phyloP scores from a whole-genome alignment of 2,113 vertebrate species.

The Notothenia coriiceps region DNA sequence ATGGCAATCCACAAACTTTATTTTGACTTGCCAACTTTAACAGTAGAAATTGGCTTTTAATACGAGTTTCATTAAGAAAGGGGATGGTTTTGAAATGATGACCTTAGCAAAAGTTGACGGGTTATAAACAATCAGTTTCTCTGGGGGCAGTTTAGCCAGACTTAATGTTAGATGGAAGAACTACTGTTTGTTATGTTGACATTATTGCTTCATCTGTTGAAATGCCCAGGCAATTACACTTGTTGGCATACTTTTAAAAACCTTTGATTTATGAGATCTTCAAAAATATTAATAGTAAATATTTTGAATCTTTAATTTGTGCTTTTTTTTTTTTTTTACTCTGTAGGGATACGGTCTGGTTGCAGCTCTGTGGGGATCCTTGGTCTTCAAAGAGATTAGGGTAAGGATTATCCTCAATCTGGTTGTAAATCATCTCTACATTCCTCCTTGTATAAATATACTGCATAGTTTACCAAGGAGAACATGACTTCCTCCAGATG shows the following conservation, averaged over 20 bases:
- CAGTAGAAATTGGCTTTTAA: too few relatives aligned
- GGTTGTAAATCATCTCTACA: neutral
- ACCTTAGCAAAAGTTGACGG: too few relatives aligned
- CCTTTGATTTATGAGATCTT: too few relatives aligned
- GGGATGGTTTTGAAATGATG: too few relatives aligned
- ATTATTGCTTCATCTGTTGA: neutral
- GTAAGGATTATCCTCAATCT: slow-evolving; percentile 71
- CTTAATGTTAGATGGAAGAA: neutral
- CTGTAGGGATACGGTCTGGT: slow-evolving; percentile 90
- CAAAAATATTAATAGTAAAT: neutral
- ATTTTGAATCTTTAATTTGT: neutral
- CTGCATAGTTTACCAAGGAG: neutral
- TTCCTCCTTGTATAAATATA: neutral
- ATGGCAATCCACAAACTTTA: neutral
- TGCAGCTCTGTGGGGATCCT: slow-evolving; percentile 90
- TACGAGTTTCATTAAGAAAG: neutral
- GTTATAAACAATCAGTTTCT: neutral
- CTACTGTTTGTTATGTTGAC: neutral
- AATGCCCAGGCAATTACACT: neutral
- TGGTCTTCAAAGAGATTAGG: slow-evolving; percentile 93
- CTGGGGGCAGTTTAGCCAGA: neutral
- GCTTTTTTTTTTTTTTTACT: neutral
- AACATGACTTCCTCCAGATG: neutral
- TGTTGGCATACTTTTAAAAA: too few relatives aligned
- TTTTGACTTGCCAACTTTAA: too few relatives aligned